phyloP scores from a whole-genome alignment of 2,888 invertebrate genomes.

The Agrochola circellaris region DNA sequence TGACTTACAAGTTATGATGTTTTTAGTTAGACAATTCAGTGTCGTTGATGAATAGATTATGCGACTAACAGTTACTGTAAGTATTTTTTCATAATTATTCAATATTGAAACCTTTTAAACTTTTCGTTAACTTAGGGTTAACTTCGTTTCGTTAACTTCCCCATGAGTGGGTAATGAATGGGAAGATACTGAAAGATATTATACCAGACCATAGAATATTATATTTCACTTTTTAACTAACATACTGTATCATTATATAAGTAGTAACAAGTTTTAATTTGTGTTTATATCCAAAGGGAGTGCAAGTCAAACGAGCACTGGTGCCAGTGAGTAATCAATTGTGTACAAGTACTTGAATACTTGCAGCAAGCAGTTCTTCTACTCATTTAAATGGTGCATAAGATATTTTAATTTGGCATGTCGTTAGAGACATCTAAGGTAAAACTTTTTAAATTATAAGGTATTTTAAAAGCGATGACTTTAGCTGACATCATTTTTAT shows the following conservation, averaged over 20 bases:
- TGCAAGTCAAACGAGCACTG: slow-evolving; percentile 45
- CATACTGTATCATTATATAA: too few relatives aligned
- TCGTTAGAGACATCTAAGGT: slow-evolving; percentile 47
- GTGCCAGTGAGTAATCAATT: slow-evolving; percentile 57
- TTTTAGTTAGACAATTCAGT: background rate
- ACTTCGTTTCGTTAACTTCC: too few relatives aligned
- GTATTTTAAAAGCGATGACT: slow-evolving; percentile 12
- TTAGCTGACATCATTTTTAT: slow-evolving; percentile 22
- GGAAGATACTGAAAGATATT: background rate
- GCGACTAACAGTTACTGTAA: background rate
- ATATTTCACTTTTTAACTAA: background rate
- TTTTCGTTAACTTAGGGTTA: background rate
- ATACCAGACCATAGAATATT: background rate
- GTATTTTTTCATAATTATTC: background rate
- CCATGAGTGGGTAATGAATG: background rate
- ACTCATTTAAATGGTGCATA: slow-evolving; percentile 61
- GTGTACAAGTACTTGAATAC: slow-evolving; percentile 48
- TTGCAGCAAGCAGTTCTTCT: slow-evolving; percentile 31
- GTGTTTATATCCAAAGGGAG: slow-evolving; percentile 25
- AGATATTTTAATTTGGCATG: slow-evolving; percentile 62
- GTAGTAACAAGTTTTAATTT: background rate
- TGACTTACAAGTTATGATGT: too few relatives aligned
- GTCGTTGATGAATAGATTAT: background rate
- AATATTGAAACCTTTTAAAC: background rate
- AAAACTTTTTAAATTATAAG: slow-evolving; percentile 37